A percentile compares a stretch with the other conserved stretches of the same genome.
Evolutionary conservation across 2,113 vertebrate genomes (phyloP).

Genomic region (Cyprinodon tularosa): DNA sequence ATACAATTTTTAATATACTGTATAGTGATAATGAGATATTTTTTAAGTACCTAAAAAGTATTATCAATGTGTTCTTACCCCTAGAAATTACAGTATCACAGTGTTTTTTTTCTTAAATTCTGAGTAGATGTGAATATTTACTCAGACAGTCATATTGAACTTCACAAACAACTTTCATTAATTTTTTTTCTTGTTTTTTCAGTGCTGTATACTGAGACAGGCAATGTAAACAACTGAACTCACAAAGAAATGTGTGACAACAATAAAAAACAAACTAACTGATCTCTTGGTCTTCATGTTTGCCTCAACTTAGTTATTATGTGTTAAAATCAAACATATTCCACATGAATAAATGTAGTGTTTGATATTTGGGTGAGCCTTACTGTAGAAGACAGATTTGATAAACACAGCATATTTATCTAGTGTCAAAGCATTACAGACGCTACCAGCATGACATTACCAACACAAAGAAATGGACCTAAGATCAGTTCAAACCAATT

Average conservation of each 20-base stretch:
- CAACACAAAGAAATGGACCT: neutral
- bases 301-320: neutral
- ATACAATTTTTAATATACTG: neutral
- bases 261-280: neutral
- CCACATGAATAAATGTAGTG: neutral
- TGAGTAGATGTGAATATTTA: neutral
- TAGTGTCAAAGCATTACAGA: neutral
- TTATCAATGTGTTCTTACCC: too few species aligned
- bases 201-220: neutral
- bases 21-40: neutral
- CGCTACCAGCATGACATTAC: neutral
- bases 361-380: neutral
- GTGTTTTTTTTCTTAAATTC: neutral
- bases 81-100: neutral
- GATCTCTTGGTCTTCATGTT: neutral
- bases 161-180: neutral
- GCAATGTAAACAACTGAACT: constrained; percentile 10
- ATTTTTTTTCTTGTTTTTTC: neutral
- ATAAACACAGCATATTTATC: neutral
- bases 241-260: neutral
- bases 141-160: neutral
- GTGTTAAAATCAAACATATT: too few species aligned
- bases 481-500: neutral
- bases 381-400: neutral
- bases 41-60: neutral